Evolutionary conservation across 2,797 vertebrate species (phyloP), one percentile per base, ranked within the genome.

Genomic region (Dallia pectoralis): DNA sequence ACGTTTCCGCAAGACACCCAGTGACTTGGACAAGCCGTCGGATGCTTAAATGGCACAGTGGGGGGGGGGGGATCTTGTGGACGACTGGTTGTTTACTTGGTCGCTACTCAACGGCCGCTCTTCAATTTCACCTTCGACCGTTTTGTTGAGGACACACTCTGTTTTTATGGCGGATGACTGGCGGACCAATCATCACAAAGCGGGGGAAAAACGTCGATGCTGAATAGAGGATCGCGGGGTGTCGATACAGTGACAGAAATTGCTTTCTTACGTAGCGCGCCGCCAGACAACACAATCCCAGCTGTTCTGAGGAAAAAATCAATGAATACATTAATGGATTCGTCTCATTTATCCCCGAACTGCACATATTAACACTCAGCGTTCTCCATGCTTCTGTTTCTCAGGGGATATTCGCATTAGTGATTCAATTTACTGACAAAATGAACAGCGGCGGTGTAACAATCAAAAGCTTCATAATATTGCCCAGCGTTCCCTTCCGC

Each of bases 281-380:
- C 65, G 25, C 63, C 4, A 25, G 68, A 40, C 53, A n/a, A 36
- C 51, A 16, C 33, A n/a, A 70, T 53, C 69, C 51, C 51, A 70
- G 68, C 68, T 56, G 68, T 53, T 72, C 62, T 33, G 27, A 29
- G 29, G 3, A 61, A 47, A 15, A 73, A 70, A 75, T 79, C 77
- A 30, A 27, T 29, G 77, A 71, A 79, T 75, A 75, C 72, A 73
- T 75, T 65, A 79, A 71, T 56, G n/a, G 66, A 75, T 67, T 65
- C 18, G n/a, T 64, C 73, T 64, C 66, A 66, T 75, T 73, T 67
- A 73, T 22, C 8, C 47, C 66, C 18, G 73, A n/a, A 70, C 65
- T 22, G 63, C 51, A 25, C 30, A 25, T 71, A 68, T 32, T 69
- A 61, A 76, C 73, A 69, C 71, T 67, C 53, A 0, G n/a, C 67